phyloP scores from a whole-genome alignment of 1,140 invertebrate species.

The Drosophila navojoa region DNA sequence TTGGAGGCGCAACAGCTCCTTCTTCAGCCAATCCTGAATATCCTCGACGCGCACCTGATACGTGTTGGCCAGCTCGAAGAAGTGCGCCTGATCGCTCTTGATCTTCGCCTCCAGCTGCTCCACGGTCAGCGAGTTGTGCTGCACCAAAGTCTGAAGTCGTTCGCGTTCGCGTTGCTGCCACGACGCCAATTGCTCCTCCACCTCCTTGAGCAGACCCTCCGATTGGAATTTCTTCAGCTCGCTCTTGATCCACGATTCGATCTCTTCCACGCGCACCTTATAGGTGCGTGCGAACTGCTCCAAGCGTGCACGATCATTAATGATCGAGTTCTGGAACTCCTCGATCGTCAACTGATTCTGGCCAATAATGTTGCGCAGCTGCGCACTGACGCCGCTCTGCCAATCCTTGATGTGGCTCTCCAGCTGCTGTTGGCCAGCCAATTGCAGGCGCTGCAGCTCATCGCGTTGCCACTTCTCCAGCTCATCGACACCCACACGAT shows the following conservation, averaged over 20 bases:
- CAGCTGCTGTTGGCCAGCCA: conserved; percentile 61
- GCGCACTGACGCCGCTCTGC: conserved; percentile 65
- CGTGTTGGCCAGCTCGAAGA: conserved; percentile 71
- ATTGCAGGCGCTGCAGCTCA: conserved; percentile 68
- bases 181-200: conserved; percentile 65
- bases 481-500: conserved; percentile 77
- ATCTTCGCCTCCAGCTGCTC: conserved; percentile 73
- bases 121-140: conserved; percentile 71
- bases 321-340: conserved; percentile 70
- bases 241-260: conserved; percentile 74
- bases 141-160: conserved; percentile 63
- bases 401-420: conserved; percentile 75
- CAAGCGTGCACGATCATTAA: conserved; percentile 67
- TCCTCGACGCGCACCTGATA: conserved; percentile 75
- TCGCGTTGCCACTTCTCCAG: conserved; percentile 75
- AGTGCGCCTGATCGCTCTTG: conserved; percentile 75
- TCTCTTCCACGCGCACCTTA: conserved; percentile 75
- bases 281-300: conserved; percentile 71
- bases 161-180: conserved; percentile 79
- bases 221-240: conserved; percentile 72
- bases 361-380: conserved; percentile 61
- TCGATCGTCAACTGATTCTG: conserved; percentile 76
- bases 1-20: conserved; percentile 71
- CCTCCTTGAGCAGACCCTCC: conserved; percentile 73
- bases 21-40: conserved; percentile 77